Evolutionary conservation across 2,797 vertebrate genomes (phyloP).

Genomic region (Tiaroga cobitis): DNA sequence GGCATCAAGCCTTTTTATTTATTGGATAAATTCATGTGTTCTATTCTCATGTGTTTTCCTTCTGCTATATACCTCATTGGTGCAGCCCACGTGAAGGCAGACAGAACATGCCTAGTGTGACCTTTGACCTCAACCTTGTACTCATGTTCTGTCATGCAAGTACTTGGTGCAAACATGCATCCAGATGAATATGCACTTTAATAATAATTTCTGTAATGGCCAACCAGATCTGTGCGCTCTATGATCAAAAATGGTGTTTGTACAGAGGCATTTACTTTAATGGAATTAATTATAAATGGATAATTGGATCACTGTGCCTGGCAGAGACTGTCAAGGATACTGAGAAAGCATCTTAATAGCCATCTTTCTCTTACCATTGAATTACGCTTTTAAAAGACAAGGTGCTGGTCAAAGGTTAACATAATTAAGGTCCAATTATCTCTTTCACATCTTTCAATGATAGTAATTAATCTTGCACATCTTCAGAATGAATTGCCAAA

Average conservation of each 20-base stretch:
- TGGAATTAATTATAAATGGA: slow-evolving; percentile 79
- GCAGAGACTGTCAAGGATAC: slow-evolving; percentile 79
- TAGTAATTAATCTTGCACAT: slow-evolving; percentile 77
- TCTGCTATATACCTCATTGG: not conserved
- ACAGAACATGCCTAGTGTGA: slow-evolving; percentile 6
- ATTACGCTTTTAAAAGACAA: slow-evolving; percentile 78
- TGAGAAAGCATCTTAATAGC: slow-evolving; percentile 78
- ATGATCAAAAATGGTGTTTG: slow-evolving; percentile 40
- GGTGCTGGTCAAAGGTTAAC: slow-evolving; percentile 79
- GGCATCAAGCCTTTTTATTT: slow-evolving; percentile 43
- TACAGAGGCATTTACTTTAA: slow-evolving; percentile 70
- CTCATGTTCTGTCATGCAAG: not conserved
- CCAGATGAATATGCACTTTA: no score
- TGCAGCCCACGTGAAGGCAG: not conserved
- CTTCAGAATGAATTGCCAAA: slow-evolving; percentile 73
- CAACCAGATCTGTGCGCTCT: slow-evolving; percentile 12
- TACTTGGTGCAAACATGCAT: not conserved
- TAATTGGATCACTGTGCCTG: slow-evolving; percentile 83
- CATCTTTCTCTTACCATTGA: slow-evolving; percentile 73
- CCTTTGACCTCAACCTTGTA: slow-evolving; percentile 39
- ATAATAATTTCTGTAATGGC: not conserved
- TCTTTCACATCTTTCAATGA: slow-evolving; percentile 74
- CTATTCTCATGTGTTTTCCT: not conserved
- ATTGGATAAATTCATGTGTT: slow-evolving; percentile 29
- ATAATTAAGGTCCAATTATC: slow-evolving; percentile 80